Percentiles rank a stretch among this genome's conserved stretches.
Conservation (phyloP, 1,140 invertebrate genomes). For the Trachymyrmex septentrionalis region DNA sequence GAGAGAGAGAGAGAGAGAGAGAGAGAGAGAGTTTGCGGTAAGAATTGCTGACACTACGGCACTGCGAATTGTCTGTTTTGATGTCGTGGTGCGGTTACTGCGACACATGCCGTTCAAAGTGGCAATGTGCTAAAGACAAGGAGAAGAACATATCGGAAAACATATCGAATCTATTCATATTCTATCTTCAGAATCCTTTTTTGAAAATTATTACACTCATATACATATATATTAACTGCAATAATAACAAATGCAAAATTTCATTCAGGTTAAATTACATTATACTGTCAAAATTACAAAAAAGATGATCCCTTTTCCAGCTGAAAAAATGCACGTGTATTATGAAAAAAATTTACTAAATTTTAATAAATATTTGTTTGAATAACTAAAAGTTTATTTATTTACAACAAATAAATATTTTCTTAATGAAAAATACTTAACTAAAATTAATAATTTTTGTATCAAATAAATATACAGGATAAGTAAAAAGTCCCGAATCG, state of each 20-base stretch:
- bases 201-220: neutral
- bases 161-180: neutral
- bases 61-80: slow-evolving; percentile 22
- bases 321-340: neutral
- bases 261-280: neutral
- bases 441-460: too few species aligned
- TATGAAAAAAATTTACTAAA: too few species aligned
- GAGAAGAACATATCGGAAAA: neutral
- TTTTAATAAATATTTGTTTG: too few species aligned
- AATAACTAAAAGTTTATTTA: too few species aligned
- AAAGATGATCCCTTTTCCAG: neutral
- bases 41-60: slow-evolving; percentile 22
- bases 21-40: too few species aligned
- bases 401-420: too few species aligned
- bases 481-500: too few species aligned
- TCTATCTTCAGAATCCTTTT: neutral
- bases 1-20: too few species aligned
- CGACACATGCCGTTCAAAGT: neutral
- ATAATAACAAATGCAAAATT: neutral
- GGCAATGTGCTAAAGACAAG: neutral
- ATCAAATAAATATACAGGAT: too few species aligned
- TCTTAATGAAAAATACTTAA: too few species aligned
- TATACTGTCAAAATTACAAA: neutral
- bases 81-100: neutral
- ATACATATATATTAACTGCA: neutral